These are phyloP conservation scores for Ceratoteleas bidentatus DNA, from an alignment of 1,140 invertebrate genomes.

Conservation along the genomic window DNA sequence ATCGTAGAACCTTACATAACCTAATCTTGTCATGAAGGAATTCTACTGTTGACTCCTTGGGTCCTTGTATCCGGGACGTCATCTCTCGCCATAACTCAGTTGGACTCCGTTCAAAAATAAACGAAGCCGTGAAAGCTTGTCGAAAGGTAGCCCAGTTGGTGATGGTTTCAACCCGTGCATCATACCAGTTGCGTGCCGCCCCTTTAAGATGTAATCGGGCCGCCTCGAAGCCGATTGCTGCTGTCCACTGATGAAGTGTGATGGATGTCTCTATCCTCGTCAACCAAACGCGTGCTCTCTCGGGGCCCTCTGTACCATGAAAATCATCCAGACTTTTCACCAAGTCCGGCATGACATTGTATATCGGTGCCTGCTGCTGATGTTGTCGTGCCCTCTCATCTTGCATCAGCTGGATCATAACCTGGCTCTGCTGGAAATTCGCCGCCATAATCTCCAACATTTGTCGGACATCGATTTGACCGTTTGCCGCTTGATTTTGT, in stretches of 20 bases:
- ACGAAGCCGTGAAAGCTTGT: background rate
- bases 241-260: background rate
- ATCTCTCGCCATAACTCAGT: background rate
- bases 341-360: background rate
- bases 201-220: background rate
- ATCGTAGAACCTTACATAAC: background rate
- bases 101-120: background rate
- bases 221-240: background rate
- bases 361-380: background rate
- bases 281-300: background rate
- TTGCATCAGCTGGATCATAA: background rate
- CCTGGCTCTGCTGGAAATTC: background rate
- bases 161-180: background rate
- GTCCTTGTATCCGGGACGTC: background rate
- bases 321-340: background rate
- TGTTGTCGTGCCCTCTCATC: background rate
- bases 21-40: conserved; percentile 1
- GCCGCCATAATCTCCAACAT: background rate
- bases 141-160: background rate
- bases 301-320: background rate
- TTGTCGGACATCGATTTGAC: background rate
- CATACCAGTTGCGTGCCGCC: background rate
- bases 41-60: background rate
- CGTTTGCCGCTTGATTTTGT: background rate
- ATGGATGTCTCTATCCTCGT: background rate